Conservation (phyloP, 2,113 vertebrate genomes). For the Carollia perspicillata region DNA sequence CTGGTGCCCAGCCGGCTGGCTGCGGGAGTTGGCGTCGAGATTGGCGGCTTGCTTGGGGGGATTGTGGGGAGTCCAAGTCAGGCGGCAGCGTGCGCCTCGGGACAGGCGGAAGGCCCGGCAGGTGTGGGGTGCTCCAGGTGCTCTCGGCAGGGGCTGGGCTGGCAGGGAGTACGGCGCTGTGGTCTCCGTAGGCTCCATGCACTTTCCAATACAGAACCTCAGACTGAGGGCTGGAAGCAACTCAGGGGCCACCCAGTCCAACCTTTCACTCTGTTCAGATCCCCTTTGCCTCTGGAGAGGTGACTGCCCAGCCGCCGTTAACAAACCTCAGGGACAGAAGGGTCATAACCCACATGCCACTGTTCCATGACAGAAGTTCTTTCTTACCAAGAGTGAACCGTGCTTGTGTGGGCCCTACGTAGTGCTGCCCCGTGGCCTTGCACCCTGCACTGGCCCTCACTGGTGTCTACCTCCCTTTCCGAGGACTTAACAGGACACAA, state of each 20-base stretch:
- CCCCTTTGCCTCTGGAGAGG: not conserved
- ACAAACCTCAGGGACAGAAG: not conserved
- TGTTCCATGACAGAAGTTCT: not conserved
- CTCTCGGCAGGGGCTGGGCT: not conserved
- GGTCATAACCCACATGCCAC: not conserved
- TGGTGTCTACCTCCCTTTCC: not conserved
- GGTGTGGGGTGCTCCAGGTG: not conserved
- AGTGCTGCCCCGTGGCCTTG: not conserved
- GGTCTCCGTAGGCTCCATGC: not conserved
- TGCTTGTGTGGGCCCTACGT: not conserved
- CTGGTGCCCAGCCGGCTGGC: not conserved
- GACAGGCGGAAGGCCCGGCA: not conserved
- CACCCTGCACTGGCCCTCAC: not conserved
- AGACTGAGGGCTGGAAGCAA: slow-evolving; percentile 45
- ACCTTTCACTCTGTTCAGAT: not conserved
- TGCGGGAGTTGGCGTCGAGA: not conserved
- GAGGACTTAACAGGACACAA: not conserved
- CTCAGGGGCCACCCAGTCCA: not conserved
- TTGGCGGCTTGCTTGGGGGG: not conserved
- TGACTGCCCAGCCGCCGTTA: not conserved
- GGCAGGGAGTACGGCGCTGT: fast-evolving
- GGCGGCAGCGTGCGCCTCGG: not conserved
- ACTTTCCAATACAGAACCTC: slow-evolving; percentile 64
- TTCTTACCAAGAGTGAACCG: not conserved
- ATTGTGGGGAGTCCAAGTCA: not conserved